Base-by-base conservation (phyloP, 2,113 vertebrate genomes). In the Podarcis raffonei region DNA sequence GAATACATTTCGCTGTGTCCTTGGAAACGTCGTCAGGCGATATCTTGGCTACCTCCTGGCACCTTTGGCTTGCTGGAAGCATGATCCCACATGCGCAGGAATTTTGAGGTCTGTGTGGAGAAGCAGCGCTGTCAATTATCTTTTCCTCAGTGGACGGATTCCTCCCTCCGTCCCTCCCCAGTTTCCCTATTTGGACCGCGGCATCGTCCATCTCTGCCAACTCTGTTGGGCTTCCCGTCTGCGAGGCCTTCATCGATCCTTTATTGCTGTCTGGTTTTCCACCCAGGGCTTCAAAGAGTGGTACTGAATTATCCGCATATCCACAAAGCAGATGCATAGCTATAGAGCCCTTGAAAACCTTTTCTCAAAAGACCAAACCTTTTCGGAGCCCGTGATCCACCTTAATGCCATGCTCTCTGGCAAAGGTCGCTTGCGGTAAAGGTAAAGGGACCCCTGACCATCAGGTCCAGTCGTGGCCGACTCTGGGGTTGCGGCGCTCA, bases 211-310 rank as follows among this genome's bases (percentile, higher is more conserved):
- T 42, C 48, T 4, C 80, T 3, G 0, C 25, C 86, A 9, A 12
- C 77, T 8, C 1, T 77, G 37, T 8, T 76, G 1, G 0, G 76
- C 69, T 65, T 59, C 42, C 9, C 0, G 0, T 59, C 42, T 62
- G 68, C 27, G 0, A 62, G 11, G 1, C 23, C 4, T 37, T 65
- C 69, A n/a, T 42, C 9, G 20, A 6, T n/a, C 2, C 57, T 77
- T n/a, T 8, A 39, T 81, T 11, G 30, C 89, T 35, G 79, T 59
- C 53, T 57, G 4, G 13, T 71, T 53, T 81, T 69, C 27, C 0
- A 0, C 0, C 0, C 0, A 0, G 66, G 0, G 77, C 81, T 62
- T 48, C 81, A 18, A 68, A 62, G 42, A 22, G 2, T 0, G 0
- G 22, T 42, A 0, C 1, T 4, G 48, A 0, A 0, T 0, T 71